Base-by-base conservation (phyloP, 2,113 vertebrate species). In the Vicugna pacos region DNA sequence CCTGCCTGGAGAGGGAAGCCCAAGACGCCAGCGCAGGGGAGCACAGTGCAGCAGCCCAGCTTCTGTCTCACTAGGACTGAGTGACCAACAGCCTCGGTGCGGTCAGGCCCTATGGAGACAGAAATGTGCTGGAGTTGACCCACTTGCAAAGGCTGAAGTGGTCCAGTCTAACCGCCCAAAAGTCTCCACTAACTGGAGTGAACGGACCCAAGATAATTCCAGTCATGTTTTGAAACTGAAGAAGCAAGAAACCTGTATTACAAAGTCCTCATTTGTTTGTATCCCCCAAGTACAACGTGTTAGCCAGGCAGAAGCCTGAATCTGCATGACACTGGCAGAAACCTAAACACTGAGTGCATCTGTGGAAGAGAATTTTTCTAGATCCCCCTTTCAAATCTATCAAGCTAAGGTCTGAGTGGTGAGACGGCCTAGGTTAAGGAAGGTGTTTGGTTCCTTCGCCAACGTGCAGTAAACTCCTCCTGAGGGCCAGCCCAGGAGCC, bases 381-480 rank as follows among this genome's bases (percentile, higher is more conserved):
- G 12, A 7, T 42, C 9, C 82, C 15, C 7, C 22, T 83, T 58
- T 42, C 54, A 46, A 85, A 12, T 35, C 15, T 52, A 35, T 56
- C 52, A 48, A 16, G 35, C 2, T 9, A 16, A 80, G 32, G 28
- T 64, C 35, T 65, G 38, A 58, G 75, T 7, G 6, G 8, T 20
- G 30, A 32, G 48, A 70, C 0, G 2, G 28, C 3, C 22, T 1
- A 5, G 6, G 14, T 38, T 48, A 42, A 38, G 35, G 7, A 60
- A 72, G 10, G 26, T 3, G 38, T 42, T 42, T 42, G 38, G 38
- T 42, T 42, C n/a, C 3, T 76, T 62, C 52, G 48, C 67, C 38
- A 38, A 52, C 0, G 14, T 0, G 9, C 16, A 15, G 0, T 17
- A 35, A 2, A 5, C 12, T 83, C 9, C n/a, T 35, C 56, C 5